Percentiles rank a stretch among this genome's conserved stretches.
phyloP scores from a whole-genome alignment of 2,113 vertebrate genomes.

The Dipodomys spectabilis region DNA sequence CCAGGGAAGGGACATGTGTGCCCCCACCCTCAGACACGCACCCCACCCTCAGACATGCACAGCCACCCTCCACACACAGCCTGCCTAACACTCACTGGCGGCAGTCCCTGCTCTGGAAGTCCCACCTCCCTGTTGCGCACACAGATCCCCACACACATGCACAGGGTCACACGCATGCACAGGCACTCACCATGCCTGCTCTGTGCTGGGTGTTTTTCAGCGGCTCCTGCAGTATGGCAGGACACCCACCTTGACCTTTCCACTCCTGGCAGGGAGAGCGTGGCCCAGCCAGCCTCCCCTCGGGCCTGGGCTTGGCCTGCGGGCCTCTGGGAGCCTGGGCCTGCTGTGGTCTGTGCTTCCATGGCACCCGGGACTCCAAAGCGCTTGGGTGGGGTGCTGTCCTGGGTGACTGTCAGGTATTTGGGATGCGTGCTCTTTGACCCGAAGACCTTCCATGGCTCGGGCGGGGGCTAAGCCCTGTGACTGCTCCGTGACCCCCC shows the following conservation, averaged over 20 bases:
- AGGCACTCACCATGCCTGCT: rapidly evolving
- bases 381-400: background rate
- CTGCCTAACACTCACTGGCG: background rate
- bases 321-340: background rate
- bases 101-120: background rate
- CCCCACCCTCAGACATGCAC: background rate
- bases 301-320: background rate
- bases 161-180: background rate
- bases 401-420: rapidly evolving
- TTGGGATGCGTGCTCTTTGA: background rate
- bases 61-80: background rate
- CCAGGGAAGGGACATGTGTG: no score
- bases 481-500: no score
- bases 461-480: no score
- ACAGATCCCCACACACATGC: background rate
- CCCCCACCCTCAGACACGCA: background rate
- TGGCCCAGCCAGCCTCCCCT: rapidly evolving
- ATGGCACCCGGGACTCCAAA: background rate
- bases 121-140: background rate
- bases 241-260: background rate
- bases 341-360: no score
- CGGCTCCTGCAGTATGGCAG: rapidly evolving
- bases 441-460: background rate
- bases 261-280: no score
- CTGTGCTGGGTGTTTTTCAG: background rate